These are phyloP conservation scores for Gallinago media DNA, from an alignment of 2,113 vertebrate species.

Conservation along the genomic window DNA sequence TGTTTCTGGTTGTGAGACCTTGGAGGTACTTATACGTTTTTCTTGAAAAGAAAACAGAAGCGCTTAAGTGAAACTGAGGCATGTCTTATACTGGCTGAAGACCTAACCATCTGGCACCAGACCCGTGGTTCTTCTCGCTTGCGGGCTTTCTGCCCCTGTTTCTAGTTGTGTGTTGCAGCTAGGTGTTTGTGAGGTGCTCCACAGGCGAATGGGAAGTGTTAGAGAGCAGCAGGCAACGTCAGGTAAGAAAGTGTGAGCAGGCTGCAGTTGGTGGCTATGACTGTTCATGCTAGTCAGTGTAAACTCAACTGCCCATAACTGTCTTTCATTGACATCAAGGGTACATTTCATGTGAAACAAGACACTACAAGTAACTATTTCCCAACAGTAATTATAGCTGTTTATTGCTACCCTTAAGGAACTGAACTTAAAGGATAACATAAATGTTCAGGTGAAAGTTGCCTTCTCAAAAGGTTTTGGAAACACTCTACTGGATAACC, in stretches of 20 bases:
- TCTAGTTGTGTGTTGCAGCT: not conserved
- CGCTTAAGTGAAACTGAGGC: not conserved
- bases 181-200: not conserved
- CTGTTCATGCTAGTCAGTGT: not conserved
- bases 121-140: not conserved
- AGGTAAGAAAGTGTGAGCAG: not conserved
- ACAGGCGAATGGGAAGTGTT: not conserved
- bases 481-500: not conserved
- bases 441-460: not conserved
- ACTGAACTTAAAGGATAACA: not conserved
- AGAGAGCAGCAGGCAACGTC: not conserved
- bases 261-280: not conserved
- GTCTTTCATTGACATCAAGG: not conserved
- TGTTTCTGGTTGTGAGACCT: not conserved
- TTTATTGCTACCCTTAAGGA: not conserved
- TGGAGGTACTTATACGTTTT: not conserved
- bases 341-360: not conserved
- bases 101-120: not conserved
- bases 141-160: not conserved
- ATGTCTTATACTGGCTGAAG: not conserved
- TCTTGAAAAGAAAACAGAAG: not conserved
- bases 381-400: not conserved
- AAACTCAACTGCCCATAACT: not conserved
- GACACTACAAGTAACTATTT: not conserved
- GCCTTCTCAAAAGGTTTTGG: not conserved